Conservation (phyloP, 2,113 vertebrate genomes). For the Phyllopteryx taeniolatus region DNA sequence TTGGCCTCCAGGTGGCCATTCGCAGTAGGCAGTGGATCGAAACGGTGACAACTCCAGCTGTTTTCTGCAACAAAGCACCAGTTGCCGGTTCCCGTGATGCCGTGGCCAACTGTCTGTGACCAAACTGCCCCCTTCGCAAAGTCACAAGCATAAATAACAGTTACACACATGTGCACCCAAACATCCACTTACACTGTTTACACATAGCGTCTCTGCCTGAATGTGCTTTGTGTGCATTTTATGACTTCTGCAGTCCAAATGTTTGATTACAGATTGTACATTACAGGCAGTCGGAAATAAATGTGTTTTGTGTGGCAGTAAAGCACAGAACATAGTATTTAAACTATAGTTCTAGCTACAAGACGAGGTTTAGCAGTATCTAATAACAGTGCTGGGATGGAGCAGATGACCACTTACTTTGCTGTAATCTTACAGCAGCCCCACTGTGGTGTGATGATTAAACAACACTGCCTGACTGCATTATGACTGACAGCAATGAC, state of each 20-base stretch:
- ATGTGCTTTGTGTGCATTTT: slow-evolving; percentile 24
- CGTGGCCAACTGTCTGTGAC: slow-evolving; percentile 42
- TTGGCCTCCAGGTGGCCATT: slow-evolving; percentile 7
- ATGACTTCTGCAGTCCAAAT: slow-evolving; percentile 47
- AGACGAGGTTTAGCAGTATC: slow-evolving; percentile 21
- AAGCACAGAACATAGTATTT: slow-evolving; percentile 34
- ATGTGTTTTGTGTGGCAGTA: slow-evolving; percentile 39
- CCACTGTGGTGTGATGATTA: slow-evolving; percentile 25
- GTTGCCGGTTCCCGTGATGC: slow-evolving; percentile 13
- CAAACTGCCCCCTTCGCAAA: slow-evolving; percentile 22
- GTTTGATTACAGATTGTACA: slow-evolving; percentile 49
- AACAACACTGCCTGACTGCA: slow-evolving; percentile 3
- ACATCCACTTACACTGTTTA: slow-evolving; percentile 10
- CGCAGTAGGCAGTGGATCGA: slow-evolving; percentile 11
- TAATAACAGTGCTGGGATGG: slow-evolving; percentile 40
- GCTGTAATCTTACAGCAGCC: slow-evolving; percentile 28
- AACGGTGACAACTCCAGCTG: slow-evolving; percentile 51
- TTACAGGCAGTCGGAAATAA: slow-evolving; percentile 24
- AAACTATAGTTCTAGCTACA: slow-evolving; percentile 17
- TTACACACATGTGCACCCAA: background rate
- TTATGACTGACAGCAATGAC: background rate
- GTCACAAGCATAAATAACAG: slow-evolving; percentile 27
- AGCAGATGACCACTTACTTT: slow-evolving; percentile 46
- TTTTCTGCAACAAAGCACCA: slow-evolving; percentile 19
- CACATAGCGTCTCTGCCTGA: background rate